Conservation (phyloP, 2,113 vertebrate species). For the Empidonax alnorum region DNA sequence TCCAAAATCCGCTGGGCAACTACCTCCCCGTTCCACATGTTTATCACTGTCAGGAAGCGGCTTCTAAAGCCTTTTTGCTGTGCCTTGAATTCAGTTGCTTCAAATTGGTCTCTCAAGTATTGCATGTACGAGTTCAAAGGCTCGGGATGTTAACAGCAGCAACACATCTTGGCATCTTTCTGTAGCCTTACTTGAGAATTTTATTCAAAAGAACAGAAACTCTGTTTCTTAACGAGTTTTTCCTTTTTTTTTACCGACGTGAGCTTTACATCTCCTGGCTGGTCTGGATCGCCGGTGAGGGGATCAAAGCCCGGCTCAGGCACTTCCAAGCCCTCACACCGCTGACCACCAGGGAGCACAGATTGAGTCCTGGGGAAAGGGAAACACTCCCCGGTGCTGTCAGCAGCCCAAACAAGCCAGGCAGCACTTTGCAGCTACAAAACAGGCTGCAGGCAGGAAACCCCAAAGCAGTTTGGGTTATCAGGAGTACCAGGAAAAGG, state of each 20-base stretch:
- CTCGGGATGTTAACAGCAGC: conserved; percentile 53
- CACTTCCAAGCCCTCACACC: background rate
- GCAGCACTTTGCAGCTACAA: background rate
- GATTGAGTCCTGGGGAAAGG: background rate
- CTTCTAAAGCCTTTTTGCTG: conserved; percentile 43
- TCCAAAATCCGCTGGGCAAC: background rate
- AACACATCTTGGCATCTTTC: conserved; percentile 45
- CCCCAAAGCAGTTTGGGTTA: background rate
- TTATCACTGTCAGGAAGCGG: conserved; percentile 52
- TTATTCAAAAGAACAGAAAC: conserved; percentile 30
- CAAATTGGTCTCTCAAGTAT: conserved; percentile 71
- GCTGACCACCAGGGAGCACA: background rate
- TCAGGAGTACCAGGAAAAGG: fast-evolving
- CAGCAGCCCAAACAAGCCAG: fast-evolving
- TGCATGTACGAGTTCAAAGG: conserved; percentile 60
- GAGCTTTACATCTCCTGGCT: background rate
- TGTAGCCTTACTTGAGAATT: background rate
- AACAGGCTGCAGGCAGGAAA: background rate
- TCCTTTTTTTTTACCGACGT: background rate
- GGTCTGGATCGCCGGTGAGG: background rate
- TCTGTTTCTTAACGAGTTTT: conserved; percentile 7
- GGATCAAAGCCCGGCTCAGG: conserved; percentile 3
- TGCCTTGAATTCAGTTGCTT: conserved; percentile 45
- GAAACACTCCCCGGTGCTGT: fast-evolving
- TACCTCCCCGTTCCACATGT: background rate